Evolutionary conservation across 2,113 vertebrate genomes (phyloP), one percentile per base, ranked within the genome.

Genomic region (Neolamprologus sp.): DNA sequence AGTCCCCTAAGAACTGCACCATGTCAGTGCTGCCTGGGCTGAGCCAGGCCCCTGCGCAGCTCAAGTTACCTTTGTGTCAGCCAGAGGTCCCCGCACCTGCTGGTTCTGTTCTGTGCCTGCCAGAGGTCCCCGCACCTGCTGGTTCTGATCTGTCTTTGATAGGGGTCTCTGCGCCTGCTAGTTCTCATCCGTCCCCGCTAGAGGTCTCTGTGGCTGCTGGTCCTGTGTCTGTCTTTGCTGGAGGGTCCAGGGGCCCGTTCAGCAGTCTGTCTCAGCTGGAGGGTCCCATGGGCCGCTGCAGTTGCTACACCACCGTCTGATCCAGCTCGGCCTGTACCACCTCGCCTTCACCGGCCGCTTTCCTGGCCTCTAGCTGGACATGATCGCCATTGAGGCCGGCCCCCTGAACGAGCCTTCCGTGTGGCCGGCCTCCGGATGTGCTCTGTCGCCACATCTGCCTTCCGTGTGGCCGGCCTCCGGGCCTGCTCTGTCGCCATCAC

Each of bases 391-490:
- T 17, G 8, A 51, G 49, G 49, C 8, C 4, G 8, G 17, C 49
- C 49, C 49, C 17, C 17, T 51, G 49, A 51, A 51, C 3, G 4
- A 51, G 49, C 49, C 49, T 51, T 9, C 49, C 4, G 4, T 51
- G 49, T 19, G 49, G 17, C 17, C 3, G 4, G 17, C 47, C 17
- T 51, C 47, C 3, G 14, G 42, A 45, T 14, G 6, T 45, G 42
- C 42, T 45, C 42, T 45, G 42, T 45, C 13, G 42, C 42, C 42
- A 45, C 45, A 49, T 49, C 68, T 95, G 58, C 98, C 98, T 7
- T 45, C 13, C 13, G 3, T 45, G 42, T 45, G 42, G 13, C 42
- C 13, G 2, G 42, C 42, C 42, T 45, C 40, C 40, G 5, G 40
- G 12, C 40, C 40, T 42, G 40, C 40, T 13, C 47, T 49, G 47